Conservation (phyloP, 2,797 vertebrate genomes). For the Molossus alvarezi region DNA sequence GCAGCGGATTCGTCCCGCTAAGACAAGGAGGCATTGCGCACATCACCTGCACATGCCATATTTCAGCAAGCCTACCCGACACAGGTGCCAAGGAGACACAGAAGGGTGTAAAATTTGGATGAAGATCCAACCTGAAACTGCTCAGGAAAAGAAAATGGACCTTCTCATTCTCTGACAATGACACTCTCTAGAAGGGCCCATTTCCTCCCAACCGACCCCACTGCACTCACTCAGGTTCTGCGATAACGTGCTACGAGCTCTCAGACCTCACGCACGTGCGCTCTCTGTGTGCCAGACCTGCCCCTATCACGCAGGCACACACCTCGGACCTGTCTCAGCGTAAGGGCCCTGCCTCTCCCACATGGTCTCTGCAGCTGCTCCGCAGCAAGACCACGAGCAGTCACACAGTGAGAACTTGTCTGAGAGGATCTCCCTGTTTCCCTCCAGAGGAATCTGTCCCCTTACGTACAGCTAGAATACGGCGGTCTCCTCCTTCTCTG, state of each 20-base stretch:
- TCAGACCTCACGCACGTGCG: background rate
- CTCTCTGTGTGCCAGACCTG: background rate
- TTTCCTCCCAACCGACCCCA: background rate
- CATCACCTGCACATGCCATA: background rate
- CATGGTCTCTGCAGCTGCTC: background rate
- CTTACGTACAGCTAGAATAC: background rate
- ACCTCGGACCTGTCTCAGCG: background rate
- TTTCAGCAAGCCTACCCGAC: background rate
- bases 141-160: background rate
- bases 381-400: background rate
- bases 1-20: background rate
- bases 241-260: background rate
- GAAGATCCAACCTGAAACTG: constrained; percentile 23
- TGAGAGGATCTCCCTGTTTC: background rate
- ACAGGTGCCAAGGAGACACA: background rate
- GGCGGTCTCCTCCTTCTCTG: background rate
- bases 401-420: background rate
- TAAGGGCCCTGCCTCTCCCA: background rate
- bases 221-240: background rate
- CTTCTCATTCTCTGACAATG: constrained; percentile 7
- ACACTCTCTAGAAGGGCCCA: background rate
- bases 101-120: background rate
- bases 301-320: too few species aligned
- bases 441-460: background rate
- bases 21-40: background rate